Conservation (phyloP, 2,888 invertebrate species). For the Podotricha telesiphe region DNA sequence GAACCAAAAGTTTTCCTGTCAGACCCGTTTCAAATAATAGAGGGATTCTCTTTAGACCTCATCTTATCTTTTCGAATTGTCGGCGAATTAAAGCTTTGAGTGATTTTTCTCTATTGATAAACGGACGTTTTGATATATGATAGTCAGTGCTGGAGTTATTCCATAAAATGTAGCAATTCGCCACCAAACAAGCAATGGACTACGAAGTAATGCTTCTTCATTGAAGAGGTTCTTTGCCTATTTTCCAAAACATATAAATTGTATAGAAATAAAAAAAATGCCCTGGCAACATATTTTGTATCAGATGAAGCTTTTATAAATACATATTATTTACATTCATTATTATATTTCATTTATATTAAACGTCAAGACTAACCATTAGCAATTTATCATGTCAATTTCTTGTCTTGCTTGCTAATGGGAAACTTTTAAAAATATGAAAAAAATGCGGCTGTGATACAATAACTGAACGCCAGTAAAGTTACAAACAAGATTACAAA, state of each 20-base stretch:
- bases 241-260: no score
- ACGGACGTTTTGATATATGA: constrained; percentile 21
- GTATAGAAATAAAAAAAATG: no score
- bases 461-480: constrained; percentile 8
- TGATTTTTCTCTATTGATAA: constrained; percentile 22
- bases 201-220: no score
- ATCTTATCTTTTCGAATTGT: constrained; percentile 21
- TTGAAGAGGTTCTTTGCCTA: no score
- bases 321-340: background rate
- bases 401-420: constrained; percentile 1
- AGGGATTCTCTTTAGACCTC: constrained; percentile 14
- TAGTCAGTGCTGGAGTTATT: background rate
- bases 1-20: constrained; percentile 21
- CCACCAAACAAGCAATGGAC: no score
- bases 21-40: constrained; percentile 26
- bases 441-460: constrained; percentile 5
- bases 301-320: no score
- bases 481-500: constrained; percentile 23
- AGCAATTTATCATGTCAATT: constrained; percentile 1
- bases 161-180: no score
- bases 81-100: constrained; percentile 26
- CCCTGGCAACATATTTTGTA: no score
- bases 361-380: background rate
- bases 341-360: background rate
- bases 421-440: constrained; percentile 2